Conservation (phyloP, 2,888 invertebrate genomes). For the Polydrusus cervinus region DNA sequence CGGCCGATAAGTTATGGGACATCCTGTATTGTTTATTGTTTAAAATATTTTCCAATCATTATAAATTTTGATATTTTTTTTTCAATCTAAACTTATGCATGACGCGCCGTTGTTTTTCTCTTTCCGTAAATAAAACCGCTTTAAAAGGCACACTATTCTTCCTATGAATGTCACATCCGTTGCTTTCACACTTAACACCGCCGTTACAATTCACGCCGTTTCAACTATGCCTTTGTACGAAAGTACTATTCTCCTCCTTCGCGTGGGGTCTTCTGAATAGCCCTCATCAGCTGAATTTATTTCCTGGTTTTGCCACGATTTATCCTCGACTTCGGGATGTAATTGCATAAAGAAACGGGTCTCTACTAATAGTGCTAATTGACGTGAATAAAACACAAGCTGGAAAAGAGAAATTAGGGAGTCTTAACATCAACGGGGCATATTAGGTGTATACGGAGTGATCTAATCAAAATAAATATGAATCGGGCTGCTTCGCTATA, state of each 20-base stretch:
- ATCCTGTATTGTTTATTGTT: no score
- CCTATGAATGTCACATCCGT: conserved; percentile 25
- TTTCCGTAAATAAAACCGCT: background rate
- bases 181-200: conserved; percentile 28
- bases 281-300: conserved; percentile 63
- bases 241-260: conserved; percentile 52
- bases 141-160: conserved; percentile 10
- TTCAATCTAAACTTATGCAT: no score
- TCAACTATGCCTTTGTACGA: conserved; percentile 33
- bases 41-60: no score
- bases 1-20: no score
- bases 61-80: no score
- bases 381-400: conserved; percentile 59
- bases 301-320: conserved; percentile 61
- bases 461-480: background rate
- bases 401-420: conserved; percentile 51
- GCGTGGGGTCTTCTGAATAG: conserved; percentile 60
- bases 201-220: conserved; percentile 25
- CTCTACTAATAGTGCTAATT: conserved; percentile 59
- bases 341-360: conserved; percentile 62
- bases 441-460: background rate
- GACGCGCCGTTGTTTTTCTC: no score
- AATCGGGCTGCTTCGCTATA: no score
- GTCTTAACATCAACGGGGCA: conserved; percentile 36
- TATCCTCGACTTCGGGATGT: conserved; percentile 58